Evolutionary conservation across 2,797 vertebrate species (phyloP), one percentile per base, ranked within the genome.

Genomic region (Gadopsis bispinosus): DNA sequence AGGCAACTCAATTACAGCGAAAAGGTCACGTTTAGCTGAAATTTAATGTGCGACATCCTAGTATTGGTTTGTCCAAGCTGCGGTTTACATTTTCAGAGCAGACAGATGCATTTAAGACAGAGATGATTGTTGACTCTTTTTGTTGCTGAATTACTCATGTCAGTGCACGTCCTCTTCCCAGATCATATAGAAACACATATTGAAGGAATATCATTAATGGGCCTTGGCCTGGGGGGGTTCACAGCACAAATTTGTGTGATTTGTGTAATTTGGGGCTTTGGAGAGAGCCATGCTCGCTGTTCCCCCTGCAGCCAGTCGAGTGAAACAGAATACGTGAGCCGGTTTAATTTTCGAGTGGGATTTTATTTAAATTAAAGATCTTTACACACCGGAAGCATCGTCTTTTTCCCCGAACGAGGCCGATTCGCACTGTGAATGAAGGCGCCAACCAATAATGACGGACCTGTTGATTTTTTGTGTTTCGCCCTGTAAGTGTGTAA

Each of bases 21-120:
- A 75, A 68, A 79, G 43, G 67, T 81, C 48, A 62, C 8, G 1
- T 65, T 72, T 20, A 59, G 17, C 37, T 58, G n/a, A 33, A 35
- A 22, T 14, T 50, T 70, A 10, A 68, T 5, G 2, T 48, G 45
- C 55, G 63, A 66, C 59, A 33, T 72, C 4, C 19, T 65, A 3
- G 65, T 61, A 13, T 31, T 20, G 45, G 19, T 11, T 13, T 53
- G 26, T 62, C 39, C 4, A 13, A 20, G 48, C 13, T 22, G 22
- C 14, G 20, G 8, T 59, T 64, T 65, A 4, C 41, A 13, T 75
- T 47, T 58, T 65, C 12, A 47, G 35, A 65, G 45, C 22, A 55
- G 37, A 68, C 7, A 41, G 3, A 7, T 1, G 16, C 16, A 35
- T 68, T 12, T 7, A 22, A 47, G 29, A 64, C 13, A 4, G 45